Evolutionary conservation across 2,888 invertebrate genomes (phyloP), one percentile per base, ranked within the genome.

Genomic region (Vanessa cardui): DNA sequence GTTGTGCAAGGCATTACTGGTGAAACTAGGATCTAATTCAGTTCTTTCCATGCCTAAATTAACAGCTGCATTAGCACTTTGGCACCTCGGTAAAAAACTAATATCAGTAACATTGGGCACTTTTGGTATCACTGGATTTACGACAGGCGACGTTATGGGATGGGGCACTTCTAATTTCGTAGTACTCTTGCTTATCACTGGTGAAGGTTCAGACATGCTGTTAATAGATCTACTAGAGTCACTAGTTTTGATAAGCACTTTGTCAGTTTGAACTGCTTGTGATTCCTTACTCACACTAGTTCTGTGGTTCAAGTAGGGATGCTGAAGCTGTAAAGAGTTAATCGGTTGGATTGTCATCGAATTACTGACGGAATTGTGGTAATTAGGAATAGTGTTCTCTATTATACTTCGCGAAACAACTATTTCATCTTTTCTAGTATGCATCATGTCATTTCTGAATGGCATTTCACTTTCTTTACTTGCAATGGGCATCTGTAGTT

Each of bases 131-230:
- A 89, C 90, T 45, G 92, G 90, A 71, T 85, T 92, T 66, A 92
- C 89, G 16, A 91, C 90, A 3, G 93, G 93, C 0, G 93, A 93
- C 0, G 92, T 88, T 66, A 92, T 93, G 0, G 93, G 92, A 77
- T 91, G 89, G 31, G 93, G 92, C 44, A 92, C 90, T 83, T 92
- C 92, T 65, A 93, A 72, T 76, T 93, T 93, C 0, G 90, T 89
- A 1, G 86, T 82, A 61, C 76, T 81, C 77, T 89, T 90, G 70
- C 88, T 89, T 20, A 90, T 85, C 2, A 88, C 85, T 26, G 90
- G 87, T 1, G 84, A 74, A 0, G 82, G 70, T 20, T 91, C 91
- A 0, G 85, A 72, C 71, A 85, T 81, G 65, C 77, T 85, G 71
- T 81, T 85, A 33, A 85, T 81, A 0, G 82, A 76, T 58, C 90